phyloP scores from a whole-genome alignment of 1,140 invertebrate genomes.

The Sycobia sp. region DNA sequence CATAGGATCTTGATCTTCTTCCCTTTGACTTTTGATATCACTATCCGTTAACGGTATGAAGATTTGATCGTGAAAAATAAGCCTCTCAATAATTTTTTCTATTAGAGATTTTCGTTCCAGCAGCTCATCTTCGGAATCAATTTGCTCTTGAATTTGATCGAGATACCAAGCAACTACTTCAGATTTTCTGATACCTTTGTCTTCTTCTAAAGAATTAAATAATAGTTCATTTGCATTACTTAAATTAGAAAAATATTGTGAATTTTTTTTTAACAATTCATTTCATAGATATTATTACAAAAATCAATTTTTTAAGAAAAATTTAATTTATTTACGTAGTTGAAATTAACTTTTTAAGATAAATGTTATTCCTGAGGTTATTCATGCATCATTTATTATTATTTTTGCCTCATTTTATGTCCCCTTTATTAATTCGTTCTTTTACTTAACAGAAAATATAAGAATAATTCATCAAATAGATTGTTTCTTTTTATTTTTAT shows the following conservation, averaged over 20 bases:
- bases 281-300: neutral
- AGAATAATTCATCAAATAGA: no score
- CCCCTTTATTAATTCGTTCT: no score
- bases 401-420: no score
- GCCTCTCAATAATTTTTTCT: slow-evolving; percentile 94
- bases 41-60: slow-evolving; percentile 83
- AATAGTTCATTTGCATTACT: neutral
- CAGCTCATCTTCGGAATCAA: slow-evolving; percentile 90
- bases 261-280: neutral
- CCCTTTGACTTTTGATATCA: slow-evolving; percentile 58
- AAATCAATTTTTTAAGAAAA: slow-evolving; percentile 3
- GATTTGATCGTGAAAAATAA: slow-evolving; percentile 91
- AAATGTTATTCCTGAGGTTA: no score
- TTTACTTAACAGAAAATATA: no score
- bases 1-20: slow-evolving; percentile 80
- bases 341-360: no score
- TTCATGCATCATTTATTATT: no score
- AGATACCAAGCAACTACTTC: slow-evolving; percentile 95
- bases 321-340: no score
- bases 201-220: slow-evolving; percentile 38
- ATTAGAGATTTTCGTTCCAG: slow-evolving; percentile 86
- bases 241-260: neutral
- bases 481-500: neutral
- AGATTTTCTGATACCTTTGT: slow-evolving; percentile 68
- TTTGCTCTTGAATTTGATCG: slow-evolving; percentile 83